A percentile compares a stretch with the other conserved stretches of the same genome.
These are phyloP conservation scores for Epirrhoe alternata DNA, from an alignment of 2,888 invertebrate species.

Conservation along the genomic window DNA sequence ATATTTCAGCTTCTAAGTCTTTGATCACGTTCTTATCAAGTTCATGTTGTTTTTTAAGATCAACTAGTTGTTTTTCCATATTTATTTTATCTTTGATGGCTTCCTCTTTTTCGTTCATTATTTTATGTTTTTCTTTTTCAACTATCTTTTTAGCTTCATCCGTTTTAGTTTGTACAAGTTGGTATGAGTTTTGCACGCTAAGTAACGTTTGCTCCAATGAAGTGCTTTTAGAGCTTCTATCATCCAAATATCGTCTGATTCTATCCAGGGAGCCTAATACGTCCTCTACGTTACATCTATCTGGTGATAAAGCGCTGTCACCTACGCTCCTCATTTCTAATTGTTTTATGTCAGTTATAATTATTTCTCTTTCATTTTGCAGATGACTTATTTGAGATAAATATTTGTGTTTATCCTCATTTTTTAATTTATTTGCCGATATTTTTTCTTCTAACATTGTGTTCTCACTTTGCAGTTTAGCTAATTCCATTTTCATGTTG, in stretches of 20 bases:
- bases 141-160: conserved; percentile 73
- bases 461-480: conserved; percentile 64
- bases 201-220: conserved; percentile 65
- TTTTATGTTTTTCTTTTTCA: conserved; percentile 75
- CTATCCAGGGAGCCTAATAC: conserved; percentile 63
- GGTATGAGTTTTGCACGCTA: conserved; percentile 71
- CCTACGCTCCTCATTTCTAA: conserved; percentile 70
- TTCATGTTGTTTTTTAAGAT: conserved; percentile 61
- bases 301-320: conserved; percentile 60
- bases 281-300: conserved; percentile 58
- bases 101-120: conserved; percentile 72
- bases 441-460: conserved; percentile 59
- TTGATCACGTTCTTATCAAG: conserved; percentile 62
- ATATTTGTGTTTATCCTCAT: conserved; percentile 61
- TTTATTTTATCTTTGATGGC: conserved; percentile 61
- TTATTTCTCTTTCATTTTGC: conserved; percentile 64
- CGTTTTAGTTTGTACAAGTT: conserved; percentile 71
- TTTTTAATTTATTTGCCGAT: conserved; percentile 56
- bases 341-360: conserved; percentile 66
- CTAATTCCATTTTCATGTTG: conserved; percentile 74
- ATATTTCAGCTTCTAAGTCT: conserved; percentile 67
- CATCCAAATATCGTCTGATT: conserved; percentile 61
- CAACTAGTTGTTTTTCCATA: conserved; percentile 61
- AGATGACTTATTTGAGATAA: conserved; percentile 58
- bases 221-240: conserved; percentile 55